Evolutionary conservation across 2,797 vertebrate genomes (phyloP), one percentile per base, ranked within the genome.

Genomic region (Enteromius fasciolatus): DNA sequence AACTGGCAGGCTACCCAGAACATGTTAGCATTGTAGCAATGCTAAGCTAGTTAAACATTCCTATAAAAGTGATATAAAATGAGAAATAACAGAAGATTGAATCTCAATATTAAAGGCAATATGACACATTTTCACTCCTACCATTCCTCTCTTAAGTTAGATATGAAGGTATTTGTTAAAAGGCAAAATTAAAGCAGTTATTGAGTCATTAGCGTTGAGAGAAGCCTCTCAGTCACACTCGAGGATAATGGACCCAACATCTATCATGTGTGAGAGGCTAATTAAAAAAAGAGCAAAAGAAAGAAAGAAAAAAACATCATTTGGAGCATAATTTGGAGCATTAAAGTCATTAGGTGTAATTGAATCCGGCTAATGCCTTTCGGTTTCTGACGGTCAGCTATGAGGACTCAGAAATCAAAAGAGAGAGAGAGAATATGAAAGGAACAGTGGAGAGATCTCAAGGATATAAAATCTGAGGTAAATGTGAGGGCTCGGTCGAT

Each of bases 301-400:
- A 70, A 54, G 66, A 86, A 54, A 82, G 68, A 74, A 64, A 84
- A 31, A 80, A 84, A 72, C 75, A 82, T 83, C 50, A 77, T 83
- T 83, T 83, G 81, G 66, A 63, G 81, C 94, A 94, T 96, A 89
- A 95, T 96, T 95, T 95, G 91, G 93, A 87, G 92, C 94, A 96
- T 97, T 96, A 94, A 95, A 96, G 94, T 95, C 92, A 95, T 97
- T 97, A 95, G 91, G 86, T 46, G 81, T 96, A 97, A 98, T 97
- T 97, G 94, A 97, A 96, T 95, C 93, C 87, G 89, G 93, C 92
- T 96, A 95, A 97, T 97, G 93, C 95, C 94, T 94, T 95, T 84
- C 77, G 41, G 44, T 86, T 93, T 92, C 94, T 92, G 89, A 92
- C 92, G 86, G 90, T 91, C 92, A 93, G 90, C 91, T 94, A 93